These are phyloP conservation scores for Pseudomyrmex gracilis DNA, from an alignment of 1,140 invertebrate genomes.

Conservation along the genomic window DNA sequence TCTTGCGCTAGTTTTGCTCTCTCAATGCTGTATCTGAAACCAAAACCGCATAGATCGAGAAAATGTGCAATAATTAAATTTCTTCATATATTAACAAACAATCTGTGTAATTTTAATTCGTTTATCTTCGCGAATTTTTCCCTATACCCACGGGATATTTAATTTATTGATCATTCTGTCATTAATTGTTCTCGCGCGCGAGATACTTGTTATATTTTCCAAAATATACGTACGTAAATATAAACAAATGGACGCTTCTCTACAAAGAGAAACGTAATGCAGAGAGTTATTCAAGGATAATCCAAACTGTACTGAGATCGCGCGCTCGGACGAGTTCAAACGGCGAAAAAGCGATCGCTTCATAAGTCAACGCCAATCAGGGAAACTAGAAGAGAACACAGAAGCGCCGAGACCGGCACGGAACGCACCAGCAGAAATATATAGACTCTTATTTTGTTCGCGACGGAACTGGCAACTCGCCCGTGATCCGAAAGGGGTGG, in stretches of 20 bases:
- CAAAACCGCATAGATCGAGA: neutral
- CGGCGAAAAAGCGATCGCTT: constrained; percentile 79
- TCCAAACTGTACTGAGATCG: neutral
- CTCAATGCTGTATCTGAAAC: too few relatives aligned
- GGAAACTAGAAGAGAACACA: constrained; percentile 47
- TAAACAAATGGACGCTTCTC: neutral
- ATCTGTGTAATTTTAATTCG: too few relatives aligned
- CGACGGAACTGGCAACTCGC: constrained; percentile 61
- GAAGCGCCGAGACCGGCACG: constrained; percentile 18
- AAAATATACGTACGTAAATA: neutral
- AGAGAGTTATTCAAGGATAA: constrained; percentile 13
- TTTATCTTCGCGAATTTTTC: too few relatives aligned
- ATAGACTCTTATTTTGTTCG: constrained; percentile 61
- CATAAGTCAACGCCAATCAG: constrained; percentile 82
- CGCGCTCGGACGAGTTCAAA: constrained; percentile 58
- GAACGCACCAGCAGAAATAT: constrained; percentile 63
- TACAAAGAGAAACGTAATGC: neutral
- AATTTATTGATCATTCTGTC: neutral
- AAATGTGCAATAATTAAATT: too few relatives aligned
- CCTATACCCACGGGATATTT: neutral
- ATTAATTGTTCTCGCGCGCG: too few relatives aligned
- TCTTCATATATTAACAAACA: too few relatives aligned
- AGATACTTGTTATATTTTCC: too few relatives aligned
- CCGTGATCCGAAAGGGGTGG: constrained; percentile 7
- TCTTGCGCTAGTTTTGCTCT: neutral